phyloP scores from a whole-genome alignment of 2,113 vertebrate genomes.

The Halichoerus grypus region DNA sequence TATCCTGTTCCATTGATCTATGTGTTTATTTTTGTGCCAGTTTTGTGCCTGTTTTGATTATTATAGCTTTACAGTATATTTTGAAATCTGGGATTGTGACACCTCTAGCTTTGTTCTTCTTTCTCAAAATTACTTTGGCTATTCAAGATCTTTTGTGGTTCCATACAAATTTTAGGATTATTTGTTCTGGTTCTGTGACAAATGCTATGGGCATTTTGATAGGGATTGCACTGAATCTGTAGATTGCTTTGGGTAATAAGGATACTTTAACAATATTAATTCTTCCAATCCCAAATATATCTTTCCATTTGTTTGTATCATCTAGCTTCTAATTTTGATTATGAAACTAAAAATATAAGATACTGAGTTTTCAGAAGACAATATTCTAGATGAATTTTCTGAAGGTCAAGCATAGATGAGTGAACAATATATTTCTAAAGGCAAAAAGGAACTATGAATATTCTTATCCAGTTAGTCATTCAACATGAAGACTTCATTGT shows the following conservation, averaged over 20 bases:
- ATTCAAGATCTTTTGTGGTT: background rate
- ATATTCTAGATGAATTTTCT: constrained; percentile 20
- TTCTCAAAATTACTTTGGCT: background rate
- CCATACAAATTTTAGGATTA: background rate
- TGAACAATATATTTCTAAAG: background rate
- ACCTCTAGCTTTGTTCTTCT: background rate
- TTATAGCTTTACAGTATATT: background rate
- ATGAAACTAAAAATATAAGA: constrained; percentile 1
- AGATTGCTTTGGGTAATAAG: background rate
- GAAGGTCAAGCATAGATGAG: background rate
- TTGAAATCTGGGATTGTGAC: background rate
- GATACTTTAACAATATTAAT: background rate
- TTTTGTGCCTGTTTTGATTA: background rate
- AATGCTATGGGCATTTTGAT: background rate
- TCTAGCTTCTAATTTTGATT: background rate
- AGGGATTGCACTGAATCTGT: background rate
- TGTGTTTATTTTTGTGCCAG: background rate
- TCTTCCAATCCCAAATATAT: background rate
- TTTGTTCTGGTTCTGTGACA: background rate
- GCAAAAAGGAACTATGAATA: background rate
- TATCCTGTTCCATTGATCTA: background rate
- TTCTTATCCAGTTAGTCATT: background rate
- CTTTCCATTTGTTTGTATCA: background rate
- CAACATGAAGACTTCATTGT: background rate
- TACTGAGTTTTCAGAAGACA: background rate